Evolutionary conservation across 2,797 vertebrate genomes (phyloP).

Genomic region (Pantherophis alleghaniensis): DNA sequence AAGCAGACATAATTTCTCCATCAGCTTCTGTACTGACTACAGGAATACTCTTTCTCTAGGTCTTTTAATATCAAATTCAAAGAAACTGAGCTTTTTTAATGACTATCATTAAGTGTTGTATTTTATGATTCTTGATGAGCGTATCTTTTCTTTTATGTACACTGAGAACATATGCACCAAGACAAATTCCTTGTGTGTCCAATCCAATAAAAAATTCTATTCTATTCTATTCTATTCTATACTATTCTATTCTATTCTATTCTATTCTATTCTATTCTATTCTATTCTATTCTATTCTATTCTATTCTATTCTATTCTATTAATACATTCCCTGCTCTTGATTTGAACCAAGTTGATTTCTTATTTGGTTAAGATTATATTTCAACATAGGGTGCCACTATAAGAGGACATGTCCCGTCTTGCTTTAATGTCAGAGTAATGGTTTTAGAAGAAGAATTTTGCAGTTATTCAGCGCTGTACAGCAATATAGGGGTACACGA

Average conservation of each 20-base stretch:
- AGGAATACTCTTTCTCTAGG: background rate
- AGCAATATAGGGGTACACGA: background rate
- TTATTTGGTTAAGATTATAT: background rate
- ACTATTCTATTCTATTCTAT: too few species aligned
- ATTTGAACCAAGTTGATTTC: background rate
- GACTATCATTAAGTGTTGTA: too few species aligned
- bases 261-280: too few species aligned
- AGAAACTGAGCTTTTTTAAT: background rate
- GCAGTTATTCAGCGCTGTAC: background rate
- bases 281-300: too few species aligned
- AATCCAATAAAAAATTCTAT: too few species aligned
- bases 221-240: too few species aligned
- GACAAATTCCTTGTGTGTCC: too few species aligned
- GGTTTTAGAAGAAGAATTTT: background rate
- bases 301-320: too few species aligned
- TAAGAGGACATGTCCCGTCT: background rate
- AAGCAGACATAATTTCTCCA: background rate
- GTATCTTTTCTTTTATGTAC: too few species aligned
- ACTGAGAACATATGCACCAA: too few species aligned
- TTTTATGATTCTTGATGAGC: too few species aligned
- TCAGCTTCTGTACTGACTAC: background rate
- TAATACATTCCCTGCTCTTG: background rate
- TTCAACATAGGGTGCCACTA: background rate
- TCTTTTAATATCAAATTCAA: background rate
- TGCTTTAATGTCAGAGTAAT: background rate